phyloP scores from a whole-genome alignment of 2,888 invertebrate species.

The Hypomecis atomaria region DNA sequence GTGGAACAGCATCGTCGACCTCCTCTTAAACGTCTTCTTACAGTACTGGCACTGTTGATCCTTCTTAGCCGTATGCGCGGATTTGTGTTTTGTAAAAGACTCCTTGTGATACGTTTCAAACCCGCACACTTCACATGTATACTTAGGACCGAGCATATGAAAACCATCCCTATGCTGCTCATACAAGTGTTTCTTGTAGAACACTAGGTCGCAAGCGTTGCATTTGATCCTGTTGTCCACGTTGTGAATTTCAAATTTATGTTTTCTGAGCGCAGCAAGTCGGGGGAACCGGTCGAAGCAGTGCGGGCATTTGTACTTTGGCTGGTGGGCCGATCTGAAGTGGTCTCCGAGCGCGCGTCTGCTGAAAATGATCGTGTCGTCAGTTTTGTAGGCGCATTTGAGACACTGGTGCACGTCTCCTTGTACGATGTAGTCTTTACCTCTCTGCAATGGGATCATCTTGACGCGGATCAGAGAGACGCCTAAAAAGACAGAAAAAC shows the following conservation, averaged over 20 bases:
- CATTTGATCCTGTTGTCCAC: slow-evolving; percentile 16
- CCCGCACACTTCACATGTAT: slow-evolving; percentile 5
- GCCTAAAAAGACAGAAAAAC: too few species aligned
- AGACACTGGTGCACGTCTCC: too few species aligned
- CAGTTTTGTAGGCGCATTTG: too few species aligned
- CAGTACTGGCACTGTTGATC: slow-evolving; percentile 24
- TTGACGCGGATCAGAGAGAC: too few species aligned
- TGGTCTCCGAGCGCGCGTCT: too few species aligned
- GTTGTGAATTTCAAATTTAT: slow-evolving; percentile 8
- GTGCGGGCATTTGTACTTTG: neutral
- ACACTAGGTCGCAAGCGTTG: slow-evolving; percentile 11
- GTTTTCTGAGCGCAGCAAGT: neutral
- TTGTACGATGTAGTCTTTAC: too few species aligned
- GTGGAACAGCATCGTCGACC: neutral
- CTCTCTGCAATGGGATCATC: too few species aligned
- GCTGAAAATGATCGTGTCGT: too few species aligned
- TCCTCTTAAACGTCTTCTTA: slow-evolving; percentile 15
- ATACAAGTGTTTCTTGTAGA: neutral
- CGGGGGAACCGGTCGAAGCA: neutral
- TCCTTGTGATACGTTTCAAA: neutral
- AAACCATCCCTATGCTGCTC: neutral
- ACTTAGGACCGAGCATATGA: slow-evolving; percentile 15
- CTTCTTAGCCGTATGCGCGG: slow-evolving; percentile 11
- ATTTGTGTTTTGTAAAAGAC: slow-evolving; percentile 7
- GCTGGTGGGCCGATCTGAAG: too few species aligned